Evolutionary conservation across 2,797 vertebrate genomes (phyloP).

Genomic region (Sciurus vulgaris): DNA sequence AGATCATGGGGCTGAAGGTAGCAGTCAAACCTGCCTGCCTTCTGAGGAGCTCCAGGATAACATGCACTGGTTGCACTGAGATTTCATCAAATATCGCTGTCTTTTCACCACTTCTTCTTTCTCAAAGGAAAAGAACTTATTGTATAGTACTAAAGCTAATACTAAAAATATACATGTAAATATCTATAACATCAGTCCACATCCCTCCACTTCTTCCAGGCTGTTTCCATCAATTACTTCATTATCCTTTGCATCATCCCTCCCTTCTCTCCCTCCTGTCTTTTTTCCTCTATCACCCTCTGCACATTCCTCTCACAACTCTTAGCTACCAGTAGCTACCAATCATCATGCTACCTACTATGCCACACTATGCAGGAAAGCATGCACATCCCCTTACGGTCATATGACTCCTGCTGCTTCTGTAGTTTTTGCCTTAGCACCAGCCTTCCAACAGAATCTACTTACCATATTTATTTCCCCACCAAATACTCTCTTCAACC

Average conservation of each 20-base stretch:
- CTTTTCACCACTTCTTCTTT: neutral
- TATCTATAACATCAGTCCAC: neutral
- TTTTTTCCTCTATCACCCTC: neutral
- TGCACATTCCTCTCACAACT: neutral
- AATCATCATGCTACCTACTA: no score
- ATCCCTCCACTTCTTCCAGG: neutral
- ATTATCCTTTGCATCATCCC: neutral
- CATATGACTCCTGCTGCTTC: neutral
- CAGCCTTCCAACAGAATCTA: conserved; percentile 4
- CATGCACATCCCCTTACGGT: neutral
- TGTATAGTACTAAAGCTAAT: neutral
- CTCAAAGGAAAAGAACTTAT: neutral
- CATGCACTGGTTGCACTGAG: rapidly evolving
- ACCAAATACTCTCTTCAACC: neutral
- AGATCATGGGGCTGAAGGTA: neutral
- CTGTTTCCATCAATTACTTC: neutral
- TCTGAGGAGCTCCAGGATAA: neutral
- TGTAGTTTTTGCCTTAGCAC: neutral
- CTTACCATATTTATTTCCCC: neutral
- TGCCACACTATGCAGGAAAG: neutral
- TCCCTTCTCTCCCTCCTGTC: rapidly evolving
- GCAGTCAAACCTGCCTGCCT: neutral
- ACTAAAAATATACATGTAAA: neutral
- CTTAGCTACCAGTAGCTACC: neutral
- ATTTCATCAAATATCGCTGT: neutral